Percentiles rank a stretch among this genome's conserved stretches.
Conservation (phyloP, 2,888 invertebrate genomes). For the Mongoloraphidia duomilia region DNA sequence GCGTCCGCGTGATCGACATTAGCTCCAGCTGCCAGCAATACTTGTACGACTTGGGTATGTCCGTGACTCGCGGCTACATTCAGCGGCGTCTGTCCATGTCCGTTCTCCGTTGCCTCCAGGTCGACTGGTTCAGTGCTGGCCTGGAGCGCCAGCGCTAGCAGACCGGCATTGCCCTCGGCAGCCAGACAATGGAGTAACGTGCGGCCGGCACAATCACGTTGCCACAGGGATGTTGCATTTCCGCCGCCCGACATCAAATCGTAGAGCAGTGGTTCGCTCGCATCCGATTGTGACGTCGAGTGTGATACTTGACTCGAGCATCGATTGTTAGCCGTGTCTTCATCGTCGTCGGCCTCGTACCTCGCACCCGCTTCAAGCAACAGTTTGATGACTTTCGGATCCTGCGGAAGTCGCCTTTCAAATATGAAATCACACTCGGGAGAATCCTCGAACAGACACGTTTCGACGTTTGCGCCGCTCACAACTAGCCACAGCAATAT, state of each 20-base stretch:
- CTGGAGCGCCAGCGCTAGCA: conserved; percentile 47
- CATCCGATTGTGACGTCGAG: conserved; percentile 5
- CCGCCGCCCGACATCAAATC: conserved; percentile 8
- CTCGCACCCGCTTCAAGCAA: conserved; percentile 62
- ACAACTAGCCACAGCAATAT: conserved; percentile 63
- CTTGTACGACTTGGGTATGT: conserved; percentile 53
- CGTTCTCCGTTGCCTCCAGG: conserved; percentile 50
- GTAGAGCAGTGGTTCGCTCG: conserved; percentile 1
- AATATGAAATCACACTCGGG: conserved; percentile 33
- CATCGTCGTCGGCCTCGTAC: conserved; percentile 32
- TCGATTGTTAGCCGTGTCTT: conserved; percentile 26
- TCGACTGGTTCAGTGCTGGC: conserved; percentile 38
- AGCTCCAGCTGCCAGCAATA: conserved; percentile 43
- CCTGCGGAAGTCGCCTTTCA: conserved; percentile 47
- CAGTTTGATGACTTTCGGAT: conserved; percentile 53
- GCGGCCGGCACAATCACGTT: conserved; percentile 34
- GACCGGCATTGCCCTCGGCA: conserved; percentile 56
- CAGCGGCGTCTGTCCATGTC: conserved; percentile 72
- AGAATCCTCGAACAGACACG: conserved; percentile 34
- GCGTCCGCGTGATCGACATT: conserved; percentile 63
- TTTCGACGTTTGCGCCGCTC: conserved; percentile 48
- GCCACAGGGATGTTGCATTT: conserved; percentile 9
- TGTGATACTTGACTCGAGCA: conserved; percentile 23
- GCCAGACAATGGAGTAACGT: conserved; percentile 63
- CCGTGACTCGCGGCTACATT: conserved; percentile 75